Evolutionary conservation across 1,140 invertebrate genomes (phyloP).

Genomic region (Eubasilissa regina): DNA sequence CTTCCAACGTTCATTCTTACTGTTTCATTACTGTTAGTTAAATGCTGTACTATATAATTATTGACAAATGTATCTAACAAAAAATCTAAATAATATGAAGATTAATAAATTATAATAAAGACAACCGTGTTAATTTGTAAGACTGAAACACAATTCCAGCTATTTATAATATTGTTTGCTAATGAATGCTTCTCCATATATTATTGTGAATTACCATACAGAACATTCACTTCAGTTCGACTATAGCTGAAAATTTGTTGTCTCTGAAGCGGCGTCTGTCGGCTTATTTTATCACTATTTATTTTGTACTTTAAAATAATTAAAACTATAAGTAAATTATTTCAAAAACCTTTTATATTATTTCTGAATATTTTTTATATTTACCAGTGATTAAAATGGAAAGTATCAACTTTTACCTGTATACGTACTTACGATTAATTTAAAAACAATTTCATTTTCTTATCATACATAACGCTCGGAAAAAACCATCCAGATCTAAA

Average conservation of each 20-base stretch:
- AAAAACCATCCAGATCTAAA: conserved; percentile 9
- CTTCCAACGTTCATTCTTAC: conserved; percentile 46
- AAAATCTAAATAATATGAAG: conserved; percentile 39
- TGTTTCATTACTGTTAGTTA: conserved; percentile 45
- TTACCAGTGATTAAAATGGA: background rate
- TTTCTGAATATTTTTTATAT: background rate
- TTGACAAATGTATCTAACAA: conserved; percentile 42
- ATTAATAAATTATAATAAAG: conserved; percentile 41
- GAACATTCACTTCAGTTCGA: no score
- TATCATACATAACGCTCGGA: conserved; percentile 19
- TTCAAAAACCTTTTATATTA: background rate
- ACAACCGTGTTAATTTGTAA: conserved; percentile 55
- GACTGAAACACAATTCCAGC: conserved; percentile 57
- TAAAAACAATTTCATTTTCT: conserved; percentile 34
- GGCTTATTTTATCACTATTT: no score
- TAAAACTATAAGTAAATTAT: no score
- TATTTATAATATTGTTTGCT: conserved; percentile 40
- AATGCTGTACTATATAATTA: conserved; percentile 41
- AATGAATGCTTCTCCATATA: conserved; percentile 25
- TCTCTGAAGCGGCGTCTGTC: no score
- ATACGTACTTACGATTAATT: conserved; percentile 59
- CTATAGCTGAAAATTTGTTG: no score
- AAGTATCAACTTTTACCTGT: conserved; percentile 43
- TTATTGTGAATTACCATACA: no score
- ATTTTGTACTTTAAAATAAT: no score